Evolutionary conservation across 2,888 invertebrate species (phyloP).

Genomic region (Andricus quercusramuli): DNA sequence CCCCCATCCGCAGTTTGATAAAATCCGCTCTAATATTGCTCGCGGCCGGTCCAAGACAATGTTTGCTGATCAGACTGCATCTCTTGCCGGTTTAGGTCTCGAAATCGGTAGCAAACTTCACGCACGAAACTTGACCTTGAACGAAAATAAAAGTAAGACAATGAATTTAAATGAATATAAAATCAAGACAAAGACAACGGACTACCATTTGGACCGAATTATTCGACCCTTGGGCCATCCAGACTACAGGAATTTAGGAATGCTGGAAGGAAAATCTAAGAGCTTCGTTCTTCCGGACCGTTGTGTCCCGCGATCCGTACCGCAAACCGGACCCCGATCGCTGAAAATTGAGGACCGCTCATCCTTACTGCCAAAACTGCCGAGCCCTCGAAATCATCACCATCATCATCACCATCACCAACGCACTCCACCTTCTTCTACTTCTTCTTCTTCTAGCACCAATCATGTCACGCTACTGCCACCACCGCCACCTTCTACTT

Average conservation of each 20-base stretch:
- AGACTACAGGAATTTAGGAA: conserved; percentile 63
- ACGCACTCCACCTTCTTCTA: conserved; percentile 70
- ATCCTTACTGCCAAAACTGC: conserved; percentile 54
- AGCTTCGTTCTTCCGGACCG: conserved; percentile 72
- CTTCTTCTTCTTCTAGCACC: conserved; percentile 75
- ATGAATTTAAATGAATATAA: conserved; percentile 25
- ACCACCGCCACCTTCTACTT: conserved; percentile 66
- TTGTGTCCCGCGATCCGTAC: conserved; percentile 60
- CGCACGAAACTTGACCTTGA: conserved; percentile 43
- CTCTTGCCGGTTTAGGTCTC: conserved; percentile 47
- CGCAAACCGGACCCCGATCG: conserved; percentile 48
- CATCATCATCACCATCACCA: conserved; percentile 62
- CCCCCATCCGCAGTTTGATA: conserved; percentile 27
- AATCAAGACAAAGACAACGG: conserved; percentile 39
- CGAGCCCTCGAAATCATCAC: conserved; percentile 58
- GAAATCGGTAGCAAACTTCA: conserved; percentile 54
- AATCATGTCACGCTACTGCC: conserved; percentile 74
- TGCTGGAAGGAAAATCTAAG: conserved; percentile 71
- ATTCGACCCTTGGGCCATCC: conserved; percentile 64
- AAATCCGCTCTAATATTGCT: conserved; percentile 41
- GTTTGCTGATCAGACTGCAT: conserved; percentile 47
- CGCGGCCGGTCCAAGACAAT: conserved; percentile 46
- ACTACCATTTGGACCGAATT: conserved; percentile 56
- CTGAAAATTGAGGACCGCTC: conserved; percentile 55
- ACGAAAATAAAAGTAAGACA: conserved; percentile 11